phyloP scores from a whole-genome alignment of 2,113 vertebrate species.

The Myrmophylax atrothorax region DNA sequence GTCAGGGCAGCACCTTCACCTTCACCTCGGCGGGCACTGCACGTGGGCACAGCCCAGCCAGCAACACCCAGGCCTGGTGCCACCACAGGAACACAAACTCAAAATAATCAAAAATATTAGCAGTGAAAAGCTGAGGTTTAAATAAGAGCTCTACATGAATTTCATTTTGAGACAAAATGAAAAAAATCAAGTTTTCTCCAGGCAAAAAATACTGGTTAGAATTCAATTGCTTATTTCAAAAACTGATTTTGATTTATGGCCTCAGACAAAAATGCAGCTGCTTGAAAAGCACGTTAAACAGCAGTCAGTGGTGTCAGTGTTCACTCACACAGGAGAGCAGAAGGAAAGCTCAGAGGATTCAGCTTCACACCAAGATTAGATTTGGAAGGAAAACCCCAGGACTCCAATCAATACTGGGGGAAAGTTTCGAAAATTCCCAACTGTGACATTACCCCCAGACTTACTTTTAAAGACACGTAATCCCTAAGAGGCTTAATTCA shows the following conservation, averaged over 20 bases:
- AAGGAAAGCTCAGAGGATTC: not conserved
- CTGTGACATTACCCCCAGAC: not conserved
- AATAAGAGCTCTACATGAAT: not conserved
- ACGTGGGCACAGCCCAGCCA: not conserved
- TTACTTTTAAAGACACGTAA: conserved; percentile 15
- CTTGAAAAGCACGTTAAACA: not conserved
- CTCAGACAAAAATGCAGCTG: not conserved
- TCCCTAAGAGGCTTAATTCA: conserved; percentile 25
- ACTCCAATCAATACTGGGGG: not conserved
- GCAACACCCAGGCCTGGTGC: not conserved
- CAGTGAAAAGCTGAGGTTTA: not conserved
- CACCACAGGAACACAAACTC: accelerated
- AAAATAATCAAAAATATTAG: not conserved
- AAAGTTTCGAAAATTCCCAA: not conserved
- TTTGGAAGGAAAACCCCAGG: not conserved
- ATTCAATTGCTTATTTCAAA: not conserved
- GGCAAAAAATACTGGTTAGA: not conserved
- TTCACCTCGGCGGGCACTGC: not conserved
- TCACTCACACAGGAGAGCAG: not conserved
- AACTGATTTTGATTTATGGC: not conserved
- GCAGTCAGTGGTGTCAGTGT: accelerated
- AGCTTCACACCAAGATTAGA: not conserved
- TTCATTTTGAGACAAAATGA: not conserved
- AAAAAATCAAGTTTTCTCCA: not conserved
- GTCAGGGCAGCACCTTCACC: not conserved